phyloP scores from a whole-genome alignment of 2,888 invertebrate species.

The Ditylenchus weischeri region DNA sequence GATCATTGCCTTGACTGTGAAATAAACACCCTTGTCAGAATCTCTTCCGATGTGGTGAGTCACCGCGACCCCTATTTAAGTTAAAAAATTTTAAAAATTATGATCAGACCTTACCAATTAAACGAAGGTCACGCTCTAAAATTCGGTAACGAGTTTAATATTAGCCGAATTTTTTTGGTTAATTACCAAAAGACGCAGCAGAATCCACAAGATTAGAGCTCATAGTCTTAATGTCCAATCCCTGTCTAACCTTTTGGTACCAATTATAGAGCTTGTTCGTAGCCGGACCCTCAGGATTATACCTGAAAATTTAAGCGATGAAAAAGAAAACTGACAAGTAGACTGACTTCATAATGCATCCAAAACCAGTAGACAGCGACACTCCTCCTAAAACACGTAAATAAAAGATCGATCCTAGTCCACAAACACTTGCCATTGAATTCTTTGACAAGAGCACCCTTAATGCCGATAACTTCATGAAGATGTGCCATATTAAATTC shows the following conservation, averaged over 20 bases:
- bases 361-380: slow-evolving; percentile 59
- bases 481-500: slow-evolving; percentile 69
- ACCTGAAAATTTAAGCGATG: slow-evolving; percentile 17
- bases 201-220: slow-evolving; percentile 21
- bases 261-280: slow-evolving; percentile 82
- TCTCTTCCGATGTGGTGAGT: slow-evolving; percentile 37
- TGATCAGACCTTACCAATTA: slow-evolving; percentile 17
- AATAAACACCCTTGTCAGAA: slow-evolving; percentile 69
- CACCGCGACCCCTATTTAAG: slow-evolving; percentile 15
- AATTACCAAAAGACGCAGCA: slow-evolving; percentile 16
- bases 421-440: slow-evolving; percentile 69
- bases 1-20: slow-evolving; percentile 74
- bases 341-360: slow-evolving; percentile 64
- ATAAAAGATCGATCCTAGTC: neutral
- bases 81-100: no score
- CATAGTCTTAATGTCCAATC: slow-evolving; percentile 33
- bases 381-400: slow-evolving; percentile 51
- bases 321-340: no score
- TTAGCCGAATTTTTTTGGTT: neutral
- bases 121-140: slow-evolving; percentile 41
- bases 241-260: slow-evolving; percentile 71
- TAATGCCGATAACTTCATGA: slow-evolving; percentile 72
- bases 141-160: slow-evolving; percentile 10
- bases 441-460: slow-evolving; percentile 79
- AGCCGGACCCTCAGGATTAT: slow-evolving; percentile 85